phyloP scores from a whole-genome alignment of 2,113 vertebrate genomes.

The Dromiciops gliroides region DNA sequence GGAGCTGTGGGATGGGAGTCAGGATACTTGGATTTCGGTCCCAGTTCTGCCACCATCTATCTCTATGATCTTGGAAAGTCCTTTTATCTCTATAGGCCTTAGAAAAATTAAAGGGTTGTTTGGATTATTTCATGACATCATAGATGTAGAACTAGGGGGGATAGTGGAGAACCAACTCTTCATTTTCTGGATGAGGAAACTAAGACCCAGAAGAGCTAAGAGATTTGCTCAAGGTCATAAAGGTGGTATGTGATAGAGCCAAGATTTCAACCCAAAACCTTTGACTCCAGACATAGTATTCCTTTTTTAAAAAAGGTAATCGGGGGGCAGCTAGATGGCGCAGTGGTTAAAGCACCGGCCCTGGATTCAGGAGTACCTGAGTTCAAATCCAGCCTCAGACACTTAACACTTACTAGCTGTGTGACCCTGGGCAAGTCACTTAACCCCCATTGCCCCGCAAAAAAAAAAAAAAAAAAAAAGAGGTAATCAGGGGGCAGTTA shows the following conservation, averaged over 20 bases:
- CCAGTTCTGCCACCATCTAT: not conserved
- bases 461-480: too few relatives aligned
- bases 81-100: too few relatives aligned
- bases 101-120: not conserved
- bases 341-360: too few relatives aligned
- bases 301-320: too few relatives aligned
- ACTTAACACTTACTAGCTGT: too few relatives aligned
- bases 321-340: too few relatives aligned
- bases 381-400: too few relatives aligned
- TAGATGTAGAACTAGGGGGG: not conserved
- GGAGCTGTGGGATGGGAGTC: not conserved
- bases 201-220: not conserved
- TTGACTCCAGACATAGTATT: not conserved
- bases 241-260: not conserved
- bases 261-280: not conserved
- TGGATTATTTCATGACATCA: not conserved
- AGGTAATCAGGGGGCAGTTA: too few relatives aligned
- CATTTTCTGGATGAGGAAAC: not conserved
- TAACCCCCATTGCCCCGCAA: too few relatives aligned
- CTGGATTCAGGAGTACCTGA: too few relatives aligned
- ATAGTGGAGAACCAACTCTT: not conserved
- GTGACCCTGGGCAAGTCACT: too few relatives aligned
- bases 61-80: not conserved
- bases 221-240: not conserved
- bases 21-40: not conserved